Percentiles rank a stretch among this genome's conserved stretches.
Evolutionary conservation across 2,797 vertebrate genomes (phyloP).

Genomic region (Pelochelys cantorii): DNA sequence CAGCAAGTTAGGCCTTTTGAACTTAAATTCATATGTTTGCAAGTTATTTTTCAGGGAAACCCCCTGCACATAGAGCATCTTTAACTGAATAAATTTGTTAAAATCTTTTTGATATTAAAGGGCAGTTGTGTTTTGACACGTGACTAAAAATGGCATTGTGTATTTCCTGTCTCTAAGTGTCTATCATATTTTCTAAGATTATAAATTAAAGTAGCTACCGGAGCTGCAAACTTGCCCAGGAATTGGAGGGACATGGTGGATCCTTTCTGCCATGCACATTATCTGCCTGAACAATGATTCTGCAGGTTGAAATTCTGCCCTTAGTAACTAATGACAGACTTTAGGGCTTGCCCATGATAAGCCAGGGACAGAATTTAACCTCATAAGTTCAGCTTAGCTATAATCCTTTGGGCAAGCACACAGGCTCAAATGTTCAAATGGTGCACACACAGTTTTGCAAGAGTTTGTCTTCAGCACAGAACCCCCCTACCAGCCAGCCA

Average conservation of each 20-base stretch:
- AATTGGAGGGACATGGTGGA: background rate
- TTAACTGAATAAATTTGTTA: background rate
- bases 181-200: background rate
- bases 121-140: background rate
- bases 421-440: background rate
- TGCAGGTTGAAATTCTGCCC: background rate
- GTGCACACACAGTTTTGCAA: background rate
- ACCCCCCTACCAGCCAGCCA: no score
- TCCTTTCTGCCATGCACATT: background rate
- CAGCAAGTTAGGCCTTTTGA: conserved; percentile 19
- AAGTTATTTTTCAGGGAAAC: background rate
- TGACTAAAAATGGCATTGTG: background rate
- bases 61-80: background rate
- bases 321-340: background rate
- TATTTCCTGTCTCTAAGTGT: background rate
- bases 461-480: background rate
- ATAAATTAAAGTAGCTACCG: background rate
- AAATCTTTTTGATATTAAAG: background rate
- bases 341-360: background rate
- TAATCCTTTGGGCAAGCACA: background rate
- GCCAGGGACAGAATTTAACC: background rate
- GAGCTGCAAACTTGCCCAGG: background rate
- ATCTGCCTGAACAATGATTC: background rate
- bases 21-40: conserved; percentile 39
- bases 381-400: background rate